Evolutionary conservation across 2,888 invertebrate genomes (phyloP).

Genomic region (Drosophila bunnanda): DNA sequence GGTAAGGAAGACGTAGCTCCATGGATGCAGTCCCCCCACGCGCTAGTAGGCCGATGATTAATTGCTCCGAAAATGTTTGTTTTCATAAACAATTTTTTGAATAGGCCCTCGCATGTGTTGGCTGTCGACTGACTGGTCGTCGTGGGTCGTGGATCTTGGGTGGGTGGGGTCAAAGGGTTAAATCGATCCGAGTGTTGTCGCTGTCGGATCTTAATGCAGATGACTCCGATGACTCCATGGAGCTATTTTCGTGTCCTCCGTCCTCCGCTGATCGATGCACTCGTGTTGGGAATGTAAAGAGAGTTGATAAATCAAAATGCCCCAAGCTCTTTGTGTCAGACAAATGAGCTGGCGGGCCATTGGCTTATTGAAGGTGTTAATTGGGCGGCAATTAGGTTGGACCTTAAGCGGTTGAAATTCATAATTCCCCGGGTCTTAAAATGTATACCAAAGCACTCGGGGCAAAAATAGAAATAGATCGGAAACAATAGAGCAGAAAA

Average conservation of each 20-base stretch:
- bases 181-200: constrained; percentile 73
- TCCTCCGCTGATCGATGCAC: constrained; percentile 65
- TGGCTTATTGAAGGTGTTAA: constrained; percentile 66
- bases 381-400: constrained; percentile 59
- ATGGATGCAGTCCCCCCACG: constrained; percentile 62
- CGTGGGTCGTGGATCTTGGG: constrained; percentile 34
- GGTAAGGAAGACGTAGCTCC: constrained; percentile 2
- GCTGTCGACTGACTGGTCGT: constrained; percentile 34
- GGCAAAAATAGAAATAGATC: constrained; percentile 28
- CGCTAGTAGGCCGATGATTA: constrained; percentile 76
- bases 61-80: constrained; percentile 81
- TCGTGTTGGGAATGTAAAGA: constrained; percentile 74
- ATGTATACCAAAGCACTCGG: neutral
- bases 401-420: constrained; percentile 51
- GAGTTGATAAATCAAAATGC: constrained; percentile 81
- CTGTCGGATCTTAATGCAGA: constrained; percentile 65
- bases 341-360: constrained; percentile 56
- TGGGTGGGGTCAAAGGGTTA: constrained; percentile 81
- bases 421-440: constrained; percentile 47
- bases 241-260: constrained; percentile 51
- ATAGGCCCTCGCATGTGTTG: constrained; percentile 67
- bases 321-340: constrained; percentile 44
- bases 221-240: constrained; percentile 65
- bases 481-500: constrained; percentile 21
- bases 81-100: constrained; percentile 83